Evolutionary conservation across 2,888 invertebrate genomes (phyloP), one percentile per base, ranked within the genome.

Genomic region (Schizaphis graminum): DNA sequence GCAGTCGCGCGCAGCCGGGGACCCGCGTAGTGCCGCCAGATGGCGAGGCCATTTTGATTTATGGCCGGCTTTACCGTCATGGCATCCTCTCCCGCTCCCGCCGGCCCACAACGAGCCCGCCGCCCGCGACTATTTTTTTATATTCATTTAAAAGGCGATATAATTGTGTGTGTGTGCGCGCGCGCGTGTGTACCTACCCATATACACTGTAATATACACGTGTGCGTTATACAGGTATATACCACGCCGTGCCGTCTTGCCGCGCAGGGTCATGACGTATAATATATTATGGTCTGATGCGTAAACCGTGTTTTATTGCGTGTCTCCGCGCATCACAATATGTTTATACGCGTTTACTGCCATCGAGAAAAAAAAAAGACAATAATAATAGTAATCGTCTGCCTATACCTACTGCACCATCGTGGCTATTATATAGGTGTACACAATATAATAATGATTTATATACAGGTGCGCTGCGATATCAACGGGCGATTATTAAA

Each of bases 21-120:
- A 93, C 57, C 90, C 90, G 93, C 61, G 93, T 57, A n/a, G 89
- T 85, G 85, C 93, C 89, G 89, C 93, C 89, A 90, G 89, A 90
- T 89, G 93, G 89, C 84, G 93, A 90, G 86, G 93, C 93, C 93
- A 94, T 94, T 94, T 94, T 94, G 93, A 94, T 94, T 94, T 94
- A 94, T 94, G 85, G 93, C 85, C 93, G 93, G 84, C 90, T 90
- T 93, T 86, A 93, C 86, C 93, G 57, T 93, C 89, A 94, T 94
- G 93, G 93, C 93, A 94, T 90, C 93, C 77, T 89, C 35, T 28
- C 44, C 5, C 35, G 84, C 44, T 35, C 56, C 57, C 85, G 10
- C 85, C 53, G 24, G n/a, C 24, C 26, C 3, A 53, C 26, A 26
- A 13, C 85, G 24, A 16, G 87, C n/a, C 88, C 56, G 53, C n/a